A percentile compares a stretch with the other conserved stretches of the same genome.
phyloP scores from a whole-genome alignment of 2,888 invertebrate genomes.

The Drosophila cyrtoloma region DNA sequence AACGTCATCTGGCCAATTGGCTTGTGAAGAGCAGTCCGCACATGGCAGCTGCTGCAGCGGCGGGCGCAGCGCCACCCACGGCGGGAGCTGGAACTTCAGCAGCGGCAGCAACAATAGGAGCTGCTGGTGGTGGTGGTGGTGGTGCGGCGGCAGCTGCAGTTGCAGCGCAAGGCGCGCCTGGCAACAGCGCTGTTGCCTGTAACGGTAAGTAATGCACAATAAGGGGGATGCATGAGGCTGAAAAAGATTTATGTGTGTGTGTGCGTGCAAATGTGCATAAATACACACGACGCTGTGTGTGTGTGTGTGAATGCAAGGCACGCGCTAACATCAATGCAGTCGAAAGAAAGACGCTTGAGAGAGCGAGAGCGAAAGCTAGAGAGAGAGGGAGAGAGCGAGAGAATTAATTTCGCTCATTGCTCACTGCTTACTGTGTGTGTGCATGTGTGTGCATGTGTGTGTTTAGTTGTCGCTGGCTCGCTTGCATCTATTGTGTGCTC shows the following conservation, averaged over 20 bases:
- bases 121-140: conserved; percentile 48
- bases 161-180: conserved; percentile 54
- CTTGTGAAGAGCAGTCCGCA: conserved; percentile 85
- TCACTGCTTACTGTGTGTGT: conserved; percentile 14
- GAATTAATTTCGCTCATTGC: conserved; percentile 38
- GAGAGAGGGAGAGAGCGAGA: conserved; percentile 28
- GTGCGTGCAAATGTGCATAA: conserved; percentile 19
- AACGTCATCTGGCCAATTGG: conserved; percentile 86
- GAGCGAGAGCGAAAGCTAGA: background rate
- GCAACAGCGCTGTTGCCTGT: conserved; percentile 71
- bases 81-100: conserved; percentile 44
- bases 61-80: conserved; percentile 61
- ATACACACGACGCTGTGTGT: background rate
- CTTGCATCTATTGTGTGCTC: conserved; percentile 36
- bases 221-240: conserved; percentile 9
- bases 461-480: conserved; percentile 15
- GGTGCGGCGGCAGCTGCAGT: conserved; percentile 30
- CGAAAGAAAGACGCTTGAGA: conserved; percentile 4
- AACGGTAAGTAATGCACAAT: conserved; percentile 73
- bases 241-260: conserved; percentile 28
- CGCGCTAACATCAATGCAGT: conserved; percentile 48
- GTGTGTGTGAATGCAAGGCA: conserved; percentile 47
- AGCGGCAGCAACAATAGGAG: conserved; percentile 36
- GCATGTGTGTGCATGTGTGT: background rate
- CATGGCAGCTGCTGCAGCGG: conserved; percentile 83